Evolutionary conservation across 2,888 invertebrate species (phyloP), one percentile per base, ranked within the genome.

Genomic region (Mesorhabditis sp.): DNA sequence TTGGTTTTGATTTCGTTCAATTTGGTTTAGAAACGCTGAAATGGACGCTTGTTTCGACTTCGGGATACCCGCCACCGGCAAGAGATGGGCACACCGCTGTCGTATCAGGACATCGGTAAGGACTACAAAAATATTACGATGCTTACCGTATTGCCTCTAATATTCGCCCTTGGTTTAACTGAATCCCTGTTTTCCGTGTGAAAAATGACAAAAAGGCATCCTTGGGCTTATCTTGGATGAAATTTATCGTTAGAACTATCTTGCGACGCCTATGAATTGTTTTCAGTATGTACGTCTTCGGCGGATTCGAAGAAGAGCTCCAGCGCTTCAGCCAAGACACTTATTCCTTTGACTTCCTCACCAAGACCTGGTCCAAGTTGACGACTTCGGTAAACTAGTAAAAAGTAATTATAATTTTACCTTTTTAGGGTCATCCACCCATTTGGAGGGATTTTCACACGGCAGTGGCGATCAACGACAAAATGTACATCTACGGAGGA

Each of bases 401-500:
- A 7, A 13, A 6, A 1, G 28, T 15, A 13, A 28, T 41, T 42
- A 28, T 58, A 15, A 4, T 3, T 67, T 10, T 15, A 43, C 13
- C 3, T 63, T 81, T 84, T 28, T 80, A 89, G 88, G 93, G 92
- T 43, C 87, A 87, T 45, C 89, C 90, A 50, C 92, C 92, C 15
- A 89, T 90, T 28, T 91, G 92, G 86, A 89, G 93, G 72, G 94
- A 95, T 87, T 94, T 95, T 84, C 94, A 94, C 86, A 92, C 94
- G 4, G 92, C 93, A 0, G 91, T 92, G 3, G 90, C 91, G 43
- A 89, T 92, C 74, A 90, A 90, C 65, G 89, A 91, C 79, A 89
- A 90, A 77, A 94, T 95, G 92, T 94, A 92, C 84, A 89, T 95
- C 67, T 95, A 92, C 88, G 95, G 95, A 6, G 95, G 95, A 0